Conservation (phyloP, 2,888 invertebrate genomes). For the Oxyteleia sp. region DNA sequence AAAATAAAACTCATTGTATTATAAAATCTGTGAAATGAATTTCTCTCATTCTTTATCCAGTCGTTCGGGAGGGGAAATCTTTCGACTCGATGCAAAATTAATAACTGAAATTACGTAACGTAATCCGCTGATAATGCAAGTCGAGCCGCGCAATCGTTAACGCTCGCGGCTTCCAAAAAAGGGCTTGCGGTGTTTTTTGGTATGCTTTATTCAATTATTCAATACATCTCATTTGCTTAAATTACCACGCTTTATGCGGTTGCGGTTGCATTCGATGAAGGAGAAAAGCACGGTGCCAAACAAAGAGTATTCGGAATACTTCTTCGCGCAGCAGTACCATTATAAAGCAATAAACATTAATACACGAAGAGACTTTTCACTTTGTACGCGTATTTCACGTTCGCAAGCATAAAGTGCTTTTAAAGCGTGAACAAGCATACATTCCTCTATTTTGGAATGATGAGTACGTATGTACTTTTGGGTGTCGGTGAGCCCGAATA, state of each 20-base stretch:
- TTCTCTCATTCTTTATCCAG: constrained; percentile 24
- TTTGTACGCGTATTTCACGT: too few species aligned
- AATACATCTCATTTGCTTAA: constrained; percentile 26
- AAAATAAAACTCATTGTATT: constrained; percentile 36
- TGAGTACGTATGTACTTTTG: constrained; percentile 62
- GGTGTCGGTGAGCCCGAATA: constrained; percentile 54
- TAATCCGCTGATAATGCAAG: too few species aligned
- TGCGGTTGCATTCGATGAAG: neutral
- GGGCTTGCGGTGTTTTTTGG: too few species aligned
- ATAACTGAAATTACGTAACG: constrained; percentile 15
- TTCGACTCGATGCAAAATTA: constrained; percentile 13
- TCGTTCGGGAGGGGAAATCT: constrained; percentile 13
- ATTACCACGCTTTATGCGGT: constrained; percentile 3
- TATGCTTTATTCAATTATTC: constrained; percentile 10
- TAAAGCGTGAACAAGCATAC: constrained; percentile 60
- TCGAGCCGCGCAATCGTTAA: neutral
- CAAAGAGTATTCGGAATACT: constrained; percentile 52
- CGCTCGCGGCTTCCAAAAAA: too few species aligned
- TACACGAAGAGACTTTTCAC: too few species aligned
- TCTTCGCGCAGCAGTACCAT: constrained; percentile 37
- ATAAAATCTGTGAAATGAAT: constrained; percentile 32
- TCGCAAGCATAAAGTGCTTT: constrained; percentile 60
- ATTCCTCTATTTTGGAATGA: constrained; percentile 53
- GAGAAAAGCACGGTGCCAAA: constrained; percentile 9
- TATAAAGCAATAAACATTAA: too few species aligned